phyloP scores from a whole-genome alignment of 92 coral and sea anemone genomes.

The Meandrina meandrites region DNA sequence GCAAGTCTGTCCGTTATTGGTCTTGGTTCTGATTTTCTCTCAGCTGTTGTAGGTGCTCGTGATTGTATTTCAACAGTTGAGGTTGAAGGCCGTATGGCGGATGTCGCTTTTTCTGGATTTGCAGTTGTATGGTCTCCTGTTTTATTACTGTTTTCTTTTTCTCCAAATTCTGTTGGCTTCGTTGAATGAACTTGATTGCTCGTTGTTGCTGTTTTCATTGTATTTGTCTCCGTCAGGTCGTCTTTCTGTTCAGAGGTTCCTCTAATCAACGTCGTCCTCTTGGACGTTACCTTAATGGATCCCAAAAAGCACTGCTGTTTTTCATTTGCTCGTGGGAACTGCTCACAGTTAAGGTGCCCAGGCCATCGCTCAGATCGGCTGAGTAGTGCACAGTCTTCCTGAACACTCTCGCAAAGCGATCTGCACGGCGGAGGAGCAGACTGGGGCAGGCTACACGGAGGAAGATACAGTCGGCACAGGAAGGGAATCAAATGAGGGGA shows the following conservation, averaged over 20 bases:
- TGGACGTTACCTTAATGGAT: not conserved
- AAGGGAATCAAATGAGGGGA: slow-evolving; percentile 50
- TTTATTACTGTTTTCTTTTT: not conserved
- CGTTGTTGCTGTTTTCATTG: slow-evolving; percentile 1
- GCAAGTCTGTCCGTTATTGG: not conserved
- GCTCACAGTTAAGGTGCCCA: slow-evolving; percentile 10
- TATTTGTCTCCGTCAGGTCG: slow-evolving; percentile 9
- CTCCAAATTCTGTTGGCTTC: not conserved
- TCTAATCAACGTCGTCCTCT: slow-evolving; percentile 24
- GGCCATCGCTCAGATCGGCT: slow-evolving; percentile 9
- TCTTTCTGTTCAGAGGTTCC: not conserved
- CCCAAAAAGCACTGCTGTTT: slow-evolving; percentile 28
- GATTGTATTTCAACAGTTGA: too few relatives aligned
- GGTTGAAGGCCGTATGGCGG: not conserved
- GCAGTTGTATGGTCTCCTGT: not conserved
- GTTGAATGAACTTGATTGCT: not conserved
- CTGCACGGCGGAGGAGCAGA: slow-evolving; percentile 52
- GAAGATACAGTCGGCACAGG: slow-evolving; percentile 51
- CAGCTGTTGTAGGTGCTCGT: not conserved
- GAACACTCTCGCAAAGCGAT: slow-evolving; percentile 54
- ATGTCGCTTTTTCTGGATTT: not conserved
- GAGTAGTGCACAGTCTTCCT: slow-evolving; percentile 50
- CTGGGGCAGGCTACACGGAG: slow-evolving; percentile 51
- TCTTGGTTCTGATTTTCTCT: not conserved
- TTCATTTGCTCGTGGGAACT: slow-evolving; percentile 30